Conservation (phyloP, 2,797 vertebrate species). For the Neopelma chrysocephalum region DNA sequence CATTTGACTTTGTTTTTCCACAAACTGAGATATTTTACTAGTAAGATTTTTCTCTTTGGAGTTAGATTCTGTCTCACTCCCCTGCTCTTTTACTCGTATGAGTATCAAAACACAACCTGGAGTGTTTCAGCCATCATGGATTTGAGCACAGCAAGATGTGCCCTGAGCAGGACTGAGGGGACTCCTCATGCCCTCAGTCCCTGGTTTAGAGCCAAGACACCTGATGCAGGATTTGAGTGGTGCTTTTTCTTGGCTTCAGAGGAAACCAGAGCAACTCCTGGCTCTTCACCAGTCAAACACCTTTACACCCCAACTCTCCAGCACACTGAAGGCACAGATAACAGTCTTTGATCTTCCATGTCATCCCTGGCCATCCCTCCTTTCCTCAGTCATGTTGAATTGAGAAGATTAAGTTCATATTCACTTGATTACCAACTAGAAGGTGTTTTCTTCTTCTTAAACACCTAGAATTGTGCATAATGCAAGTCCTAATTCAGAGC, state of each 20-base stretch:
- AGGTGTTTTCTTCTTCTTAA: background rate
- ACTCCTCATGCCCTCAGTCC: background rate
- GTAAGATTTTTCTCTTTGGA: background rate
- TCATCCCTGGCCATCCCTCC: background rate
- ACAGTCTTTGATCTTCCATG: background rate
- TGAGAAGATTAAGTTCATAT: background rate
- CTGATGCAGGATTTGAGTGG: background rate
- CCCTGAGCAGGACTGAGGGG: background rate
- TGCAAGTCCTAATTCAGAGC: background rate
- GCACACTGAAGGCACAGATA: background rate
- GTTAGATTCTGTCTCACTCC: background rate
- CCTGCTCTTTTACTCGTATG: background rate
- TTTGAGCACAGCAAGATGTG: background rate
- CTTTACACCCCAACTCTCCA: background rate
- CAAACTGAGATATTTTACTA: background rate
- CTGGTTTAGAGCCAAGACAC: background rate
- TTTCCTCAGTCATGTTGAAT: background rate
- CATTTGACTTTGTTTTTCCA: background rate
- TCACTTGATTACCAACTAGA: background rate
- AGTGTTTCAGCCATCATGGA: background rate
- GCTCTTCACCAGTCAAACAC: background rate
- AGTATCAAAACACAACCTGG: accelerated
- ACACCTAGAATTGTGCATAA: background rate
- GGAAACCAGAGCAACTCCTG: background rate
- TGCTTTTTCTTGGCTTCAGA: background rate